Base-by-base conservation (phyloP, 1,140 invertebrate genomes). In the Drosophila baimaii region DNA sequence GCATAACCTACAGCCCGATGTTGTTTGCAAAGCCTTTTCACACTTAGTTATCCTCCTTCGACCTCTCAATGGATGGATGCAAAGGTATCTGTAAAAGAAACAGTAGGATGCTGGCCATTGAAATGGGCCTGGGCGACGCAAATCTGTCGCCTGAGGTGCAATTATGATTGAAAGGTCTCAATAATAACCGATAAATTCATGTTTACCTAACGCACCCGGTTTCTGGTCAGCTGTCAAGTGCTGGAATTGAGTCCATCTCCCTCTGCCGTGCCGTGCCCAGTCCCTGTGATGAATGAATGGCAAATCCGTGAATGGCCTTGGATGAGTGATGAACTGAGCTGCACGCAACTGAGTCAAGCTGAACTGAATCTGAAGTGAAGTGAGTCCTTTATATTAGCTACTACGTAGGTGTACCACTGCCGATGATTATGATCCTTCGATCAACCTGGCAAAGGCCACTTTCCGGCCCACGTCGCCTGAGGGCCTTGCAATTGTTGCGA, bases 121-220 rank as follows among this genome's bases (percentile, higher is more conserved):
- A 44, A 64, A 58, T 41, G 57, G 71, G 27, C 27, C 43, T 31
- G 72, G 61, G n/a, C 73, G 78, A 33, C 15, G 37, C 37, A 46
- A 49, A 54, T 54, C 63, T 72, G 80, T 80, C 84, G 75, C 79
- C 73, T 70, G 71, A 68, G 79, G 82, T 81, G 86, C 72, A 90
- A 86, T 90, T 86, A 90, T 90, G 86, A 82, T 88, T 64, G 73
- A 89, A 89, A 90, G 89, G 83, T 88, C 70, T 84, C 81, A 90
- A 88, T 90, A 90, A 90, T 90, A 90, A 90, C 75, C 88, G 88
- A 77, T 90, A 90, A 90, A 90, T 90, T 90, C 79, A 70, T 88
- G 88, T 88, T 90, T 90, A 86, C 79, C 79, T 86, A 90, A 90
- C 72, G 77, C 69, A 56, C 70, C 66, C 55, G 41, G 59, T 41